A percentile compares a stretch with the other conserved stretches of the same genome.
phyloP scores from a whole-genome alignment of 1,140 invertebrate species.

The Oscheius sp. region DNA sequence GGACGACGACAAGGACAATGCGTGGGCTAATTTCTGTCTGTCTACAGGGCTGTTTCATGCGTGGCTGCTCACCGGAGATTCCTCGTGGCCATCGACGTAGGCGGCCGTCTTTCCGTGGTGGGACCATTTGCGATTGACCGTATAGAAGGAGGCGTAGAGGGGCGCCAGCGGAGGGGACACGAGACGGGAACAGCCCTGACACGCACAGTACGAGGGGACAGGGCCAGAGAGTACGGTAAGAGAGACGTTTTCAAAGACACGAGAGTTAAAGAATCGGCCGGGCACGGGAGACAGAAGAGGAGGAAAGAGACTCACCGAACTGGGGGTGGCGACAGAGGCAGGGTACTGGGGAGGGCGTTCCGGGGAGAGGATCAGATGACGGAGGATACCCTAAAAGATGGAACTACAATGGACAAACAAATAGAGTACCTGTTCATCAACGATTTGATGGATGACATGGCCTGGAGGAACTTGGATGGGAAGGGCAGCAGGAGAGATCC shows the following conservation, averaged over 20 bases:
- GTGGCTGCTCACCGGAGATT: neutral
- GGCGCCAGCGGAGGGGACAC: neutral
- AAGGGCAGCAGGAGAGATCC: slow-evolving; percentile 41
- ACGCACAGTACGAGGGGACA: neutral
- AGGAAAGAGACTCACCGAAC: slow-evolving; percentile 25
- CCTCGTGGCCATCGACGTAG: neutral
- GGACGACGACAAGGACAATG: neutral
- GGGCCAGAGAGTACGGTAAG: neutral
- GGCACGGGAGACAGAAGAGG: neutral
- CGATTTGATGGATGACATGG: slow-evolving; percentile 51
- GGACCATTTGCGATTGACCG: too few species aligned
- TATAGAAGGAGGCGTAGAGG: neutral
- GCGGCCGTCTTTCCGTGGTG: neutral
- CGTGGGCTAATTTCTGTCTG: neutral
- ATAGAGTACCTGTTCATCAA: slow-evolving; percentile 49
- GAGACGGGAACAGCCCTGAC: slow-evolving; percentile 2
- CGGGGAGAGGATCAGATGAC: slow-evolving; percentile 52
- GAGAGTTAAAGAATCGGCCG: too few species aligned
- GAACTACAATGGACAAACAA: too few species aligned
- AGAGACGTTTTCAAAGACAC: too few species aligned
- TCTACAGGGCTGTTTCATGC: too few species aligned
- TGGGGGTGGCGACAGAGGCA: slow-evolving; percentile 23
- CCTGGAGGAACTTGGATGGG: slow-evolving; percentile 52
- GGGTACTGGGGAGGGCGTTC: slow-evolving; percentile 6
- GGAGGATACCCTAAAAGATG: slow-evolving; percentile 43